phyloP scores from a whole-genome alignment of 2,797 vertebrate genomes.

The Helarctos malayanus region DNA sequence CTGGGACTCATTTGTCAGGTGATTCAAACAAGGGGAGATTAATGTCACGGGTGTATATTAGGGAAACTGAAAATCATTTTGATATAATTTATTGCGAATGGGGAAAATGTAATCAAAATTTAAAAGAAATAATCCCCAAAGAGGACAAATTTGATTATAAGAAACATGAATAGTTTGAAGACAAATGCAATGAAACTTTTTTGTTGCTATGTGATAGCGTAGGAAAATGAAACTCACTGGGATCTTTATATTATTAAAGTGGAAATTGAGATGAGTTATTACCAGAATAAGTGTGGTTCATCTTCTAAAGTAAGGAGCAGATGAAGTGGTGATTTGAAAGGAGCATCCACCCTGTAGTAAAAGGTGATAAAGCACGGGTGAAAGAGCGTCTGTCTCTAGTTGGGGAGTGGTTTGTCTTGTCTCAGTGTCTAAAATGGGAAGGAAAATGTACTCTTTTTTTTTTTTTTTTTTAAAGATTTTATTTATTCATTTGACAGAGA shows the following conservation, averaged over 20 bases:
- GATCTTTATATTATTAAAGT: not conserved
- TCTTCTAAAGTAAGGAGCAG: not conserved
- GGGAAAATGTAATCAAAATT: constrained; percentile 24
- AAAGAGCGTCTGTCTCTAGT: not conserved
- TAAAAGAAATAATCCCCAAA: not conserved
- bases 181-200: not conserved
- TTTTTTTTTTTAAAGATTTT: too few relatives aligned
- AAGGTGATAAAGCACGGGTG: not conserved
- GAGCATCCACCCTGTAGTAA: not conserved
- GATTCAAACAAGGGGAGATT: not conserved
- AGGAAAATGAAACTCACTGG: not conserved
- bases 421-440: not conserved
- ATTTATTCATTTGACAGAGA: too few relatives aligned
- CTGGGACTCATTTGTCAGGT: not conserved
- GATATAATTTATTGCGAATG: constrained; percentile 17
- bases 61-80: constrained; percentile 18
- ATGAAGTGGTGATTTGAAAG: not conserved
- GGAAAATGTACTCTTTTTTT: not conserved
- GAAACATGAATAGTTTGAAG: not conserved
- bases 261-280: not conserved
- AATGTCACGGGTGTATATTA: not conserved
- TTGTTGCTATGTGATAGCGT: not conserved
- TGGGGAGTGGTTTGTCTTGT: not conserved
- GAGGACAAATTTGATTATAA: not conserved
- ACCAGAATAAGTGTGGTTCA: not conserved